Evolutionary conservation across 2,113 vertebrate species (phyloP), one percentile per base, ranked within the genome.

Genomic region (Dicaeum eximium): DNA sequence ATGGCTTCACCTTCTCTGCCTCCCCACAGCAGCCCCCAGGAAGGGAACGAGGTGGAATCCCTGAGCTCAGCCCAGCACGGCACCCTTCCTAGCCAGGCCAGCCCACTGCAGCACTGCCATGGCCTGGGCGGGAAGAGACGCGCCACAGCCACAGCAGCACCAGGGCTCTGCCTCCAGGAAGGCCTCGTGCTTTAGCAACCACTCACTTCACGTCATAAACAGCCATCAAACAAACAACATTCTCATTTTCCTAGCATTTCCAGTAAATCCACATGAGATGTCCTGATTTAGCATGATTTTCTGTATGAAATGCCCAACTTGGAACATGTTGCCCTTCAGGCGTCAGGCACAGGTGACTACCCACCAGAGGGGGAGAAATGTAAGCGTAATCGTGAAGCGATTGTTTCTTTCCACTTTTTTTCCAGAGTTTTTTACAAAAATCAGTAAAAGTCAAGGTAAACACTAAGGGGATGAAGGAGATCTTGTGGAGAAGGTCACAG

Each of bases 331-430:
- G 38, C 54, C 38, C 13, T 40, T 40, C 40, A n/a, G 16, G n/a
- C 22, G 23, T 35, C 15, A 48, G 31, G 45, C 20, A 50, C 2
- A 24, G 20, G 23, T 54, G 7, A 14, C 18, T 33, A 12, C 20
- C 27, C 23, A 15, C 12, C 57, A 33, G 18, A 10, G 75, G 7
- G 11, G 11, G 20, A 78, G 13, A 53, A 80, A 81, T 0, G 1
- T 28, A 47, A 19, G 5, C 5, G 17, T 38, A 2, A 0, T 65
- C 28, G 27, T 4, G 0, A 5, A 33, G 11, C 0, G 7, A 67
- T 44, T 20, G 10, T 31, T 18, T 37, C 15, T 44, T 62, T 53
- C 15, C 9, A 23, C 7, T 28, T 24, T 54, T 37, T 24, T 42
- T 3, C 13, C 19, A 70, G 2, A n/a, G n/a, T n/a, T n/a, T n/a